phyloP scores from a whole-genome alignment of 2,888 invertebrate species.

The Ormyrus pomaceus region DNA sequence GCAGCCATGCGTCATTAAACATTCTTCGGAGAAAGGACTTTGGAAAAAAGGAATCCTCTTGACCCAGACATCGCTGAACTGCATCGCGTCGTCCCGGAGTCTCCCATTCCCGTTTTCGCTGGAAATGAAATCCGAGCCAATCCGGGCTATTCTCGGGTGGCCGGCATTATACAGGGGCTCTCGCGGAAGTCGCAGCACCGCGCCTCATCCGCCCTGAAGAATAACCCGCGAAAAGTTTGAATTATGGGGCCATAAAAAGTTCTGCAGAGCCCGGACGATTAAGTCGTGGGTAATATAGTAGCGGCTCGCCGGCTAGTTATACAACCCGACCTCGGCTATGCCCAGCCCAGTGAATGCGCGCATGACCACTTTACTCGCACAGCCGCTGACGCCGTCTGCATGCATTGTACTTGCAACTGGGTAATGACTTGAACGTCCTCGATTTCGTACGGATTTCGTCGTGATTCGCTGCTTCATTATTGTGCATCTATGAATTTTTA shows the following conservation, averaged over 20 bases:
- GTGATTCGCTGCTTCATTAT: slow-evolving; percentile 8
- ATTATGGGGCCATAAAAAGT: slow-evolving; percentile 68
- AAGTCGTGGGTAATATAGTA: slow-evolving; percentile 66
- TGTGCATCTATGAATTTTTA: background rate
- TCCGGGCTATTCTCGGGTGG: background rate
- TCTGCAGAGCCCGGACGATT: slow-evolving; percentile 67
- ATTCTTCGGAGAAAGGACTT: background rate
- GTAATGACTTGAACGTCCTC: slow-evolving; percentile 23
- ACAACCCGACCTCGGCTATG: background rate
- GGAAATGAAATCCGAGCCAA: slow-evolving; percentile 38
- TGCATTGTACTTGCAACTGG: background rate
- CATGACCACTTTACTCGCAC: background rate
- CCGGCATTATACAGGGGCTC: background rate
- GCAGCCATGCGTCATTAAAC: slow-evolving; percentile 2
- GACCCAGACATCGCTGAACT: background rate
- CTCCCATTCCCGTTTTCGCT: background rate
- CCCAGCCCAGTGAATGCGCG: background rate
- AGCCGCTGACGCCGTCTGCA: background rate
- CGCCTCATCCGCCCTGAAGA: slow-evolving; percentile 6
- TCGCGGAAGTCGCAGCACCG: background rate
- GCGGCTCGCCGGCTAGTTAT: background rate
- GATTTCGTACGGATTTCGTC: slow-evolving; percentile 12
- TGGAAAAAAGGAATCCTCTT: background rate
- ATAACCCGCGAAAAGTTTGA: slow-evolving; percentile 64
- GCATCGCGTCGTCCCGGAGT: background rate